Evolutionary conservation across 2,888 invertebrate species (phyloP), one percentile per base, ranked within the genome.

Genomic region (Stegana nigrithorax): DNA sequence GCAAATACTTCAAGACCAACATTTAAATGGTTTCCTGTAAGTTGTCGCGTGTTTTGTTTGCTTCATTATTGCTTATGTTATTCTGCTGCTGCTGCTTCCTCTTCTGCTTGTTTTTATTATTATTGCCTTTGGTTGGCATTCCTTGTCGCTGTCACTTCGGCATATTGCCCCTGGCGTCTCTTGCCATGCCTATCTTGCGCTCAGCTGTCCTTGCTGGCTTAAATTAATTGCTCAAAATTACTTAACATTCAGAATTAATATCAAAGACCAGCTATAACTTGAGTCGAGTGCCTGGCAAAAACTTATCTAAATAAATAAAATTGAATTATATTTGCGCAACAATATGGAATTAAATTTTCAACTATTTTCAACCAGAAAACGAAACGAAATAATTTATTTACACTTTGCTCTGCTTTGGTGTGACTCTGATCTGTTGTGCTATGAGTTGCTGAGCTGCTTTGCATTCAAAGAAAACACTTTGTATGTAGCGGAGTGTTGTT

Each of bases 161-260:
- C 21, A 19, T 27, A 26, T 45, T 45, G 42, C 42, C n/a, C n/a
- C n/a, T n/a, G n/a, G n/a, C n/a, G n/a, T n/a, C n/a, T n/a, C n/a
- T n/a, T n/a, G n/a, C n/a, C n/a, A n/a, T n/a, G n/a, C n/a, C n/a
- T n/a, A n/a, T n/a, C n/a, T n/a, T n/a, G n/a, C n/a, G n/a, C n/a
- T n/a, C n/a, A n/a, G n/a, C n/a, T n/a, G n/a, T n/a, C n/a, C n/a
- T n/a, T n/a, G n/a, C n/a, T 65, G 19, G 47, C 65, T 73, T 64
- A 67, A 69, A 68, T 70, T 73, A 75, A 77, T 77, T 77, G 71
- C 62, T 65, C 64, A 55, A 64, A 62, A 58, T 67, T 53, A 61
- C 21, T 42, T 26, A 39, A 58, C 56, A 58, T 60, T 59, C 62
- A 63, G 67, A 67, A 66, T 69, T 67, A 71, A 68, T 67, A 62